Base-by-base conservation (phyloP, 2,888 invertebrate genomes). In the Nysson spinosus region DNA sequence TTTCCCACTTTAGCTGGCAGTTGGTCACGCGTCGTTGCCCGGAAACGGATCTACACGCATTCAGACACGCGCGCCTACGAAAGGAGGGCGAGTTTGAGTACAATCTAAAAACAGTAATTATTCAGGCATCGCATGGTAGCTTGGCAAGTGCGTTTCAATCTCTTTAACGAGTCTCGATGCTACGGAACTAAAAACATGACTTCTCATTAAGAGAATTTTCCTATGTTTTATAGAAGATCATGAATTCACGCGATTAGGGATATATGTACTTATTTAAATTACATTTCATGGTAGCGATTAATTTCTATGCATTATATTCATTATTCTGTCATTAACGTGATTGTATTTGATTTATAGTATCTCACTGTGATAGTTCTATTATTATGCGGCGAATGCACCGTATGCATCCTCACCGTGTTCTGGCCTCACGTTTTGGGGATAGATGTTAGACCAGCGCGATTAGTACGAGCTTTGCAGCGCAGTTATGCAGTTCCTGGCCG, bases 391-490 rank as follows among this genome's bases (percentile, higher is more conserved):
- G 93, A 94, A 85, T 93, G 93, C 66, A 91, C 92, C 4, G 89
- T 93, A 4, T 94, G 94, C 52, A 90, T 92, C 40, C 85, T 93
- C 64, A 92, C 93, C 1, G 92, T 93, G 54, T 89, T 93, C 40
- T 95, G 94, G 93, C 95, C 95, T 17, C 92, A 94, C 71, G 93
- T 94, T 79, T 87, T 93, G 60, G 95, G 95, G 30, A 89, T 95
- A 35, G 92, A 91, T 76, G 89, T 93, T 72, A 91, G 93, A 39
- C 90, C 91, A 26, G 90, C 91, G 0, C 91, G 92, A 66, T 90
- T 95, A 69, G 90, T 93, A 1, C 92, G 92, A 63, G 91, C 92
- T 0, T 87, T 95, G 69, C 95, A 95, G 83, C 89, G 91, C 1
- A 92, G 92, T 83, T 95, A 95, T 84, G 95, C 94, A 1, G 90